phyloP scores from a whole-genome alignment of 2,888 invertebrate species.

The Hirtodrosophila confusa region DNA sequence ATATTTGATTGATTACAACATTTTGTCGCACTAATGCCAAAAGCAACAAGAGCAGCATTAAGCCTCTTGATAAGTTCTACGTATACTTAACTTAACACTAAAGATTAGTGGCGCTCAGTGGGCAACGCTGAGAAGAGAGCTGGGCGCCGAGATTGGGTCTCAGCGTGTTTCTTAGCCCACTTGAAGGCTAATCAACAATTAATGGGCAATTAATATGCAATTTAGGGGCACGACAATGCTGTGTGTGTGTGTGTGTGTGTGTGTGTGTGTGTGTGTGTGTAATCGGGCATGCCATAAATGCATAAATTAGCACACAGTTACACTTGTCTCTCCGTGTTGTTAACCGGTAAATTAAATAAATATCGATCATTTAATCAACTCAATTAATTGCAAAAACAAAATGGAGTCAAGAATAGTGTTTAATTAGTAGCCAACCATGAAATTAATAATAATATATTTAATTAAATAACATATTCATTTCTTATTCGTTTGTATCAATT shows the following conservation, averaged over 20 bases:
- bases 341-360: constrained; percentile 17
- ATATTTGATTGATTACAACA: constrained; percentile 75
- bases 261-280: constrained; percentile 10
- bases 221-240: constrained; percentile 47
- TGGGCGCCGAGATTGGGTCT: constrained; percentile 40
- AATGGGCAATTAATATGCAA: constrained; percentile 78
- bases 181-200: constrained; percentile 73
- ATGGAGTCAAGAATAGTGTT: not conserved
- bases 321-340: constrained; percentile 9
- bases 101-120: constrained; percentile 56
- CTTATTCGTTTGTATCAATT: constrained; percentile 6
- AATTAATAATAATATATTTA: not conserved
- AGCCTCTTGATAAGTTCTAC: constrained; percentile 61
- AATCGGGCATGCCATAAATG: constrained; percentile 58
- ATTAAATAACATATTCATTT: constrained; percentile 9
- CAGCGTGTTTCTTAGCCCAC: constrained; percentile 31
- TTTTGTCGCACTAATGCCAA: constrained; percentile 72
- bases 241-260: constrained; percentile 1
- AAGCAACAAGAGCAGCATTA: constrained; percentile 43
- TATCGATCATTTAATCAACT: constrained; percentile 21
- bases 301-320: constrained; percentile 52
- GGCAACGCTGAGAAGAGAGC: not conserved
- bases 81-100: constrained; percentile 63
- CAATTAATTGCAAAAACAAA: constrained; percentile 10
- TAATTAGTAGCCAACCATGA: constrained; percentile 12